These are phyloP conservation scores for Mamestra configurata DNA, from an alignment of 1,140 invertebrate genomes.

Conservation along the genomic window DNA sequence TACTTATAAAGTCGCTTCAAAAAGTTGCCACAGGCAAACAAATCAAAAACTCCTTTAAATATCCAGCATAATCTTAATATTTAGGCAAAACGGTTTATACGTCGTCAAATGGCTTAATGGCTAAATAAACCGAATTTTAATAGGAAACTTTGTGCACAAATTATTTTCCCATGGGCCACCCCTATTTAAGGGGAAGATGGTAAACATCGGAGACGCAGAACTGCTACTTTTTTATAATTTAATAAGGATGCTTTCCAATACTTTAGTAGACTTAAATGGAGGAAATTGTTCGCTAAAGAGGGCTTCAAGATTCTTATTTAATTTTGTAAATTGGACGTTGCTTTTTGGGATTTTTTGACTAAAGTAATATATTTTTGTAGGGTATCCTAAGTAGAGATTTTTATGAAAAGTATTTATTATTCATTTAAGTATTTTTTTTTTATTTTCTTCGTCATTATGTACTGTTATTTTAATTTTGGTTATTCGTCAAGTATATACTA, in stretches of 20 bases:
- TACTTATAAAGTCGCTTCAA: too few species aligned
- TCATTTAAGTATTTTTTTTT: too few species aligned
- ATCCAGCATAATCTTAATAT: conserved; percentile 60
- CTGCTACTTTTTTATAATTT: conserved; percentile 69
- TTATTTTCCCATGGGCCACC: conserved; percentile 70
- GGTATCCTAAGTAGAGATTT: background rate
- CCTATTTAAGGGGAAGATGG: conserved; percentile 54
- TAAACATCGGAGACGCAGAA: conserved; percentile 49
- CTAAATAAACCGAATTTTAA: conserved; percentile 76
- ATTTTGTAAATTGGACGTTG: conserved; percentile 23
- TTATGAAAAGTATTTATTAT: background rate
- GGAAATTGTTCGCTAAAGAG: conserved; percentile 69
- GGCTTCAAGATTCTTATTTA: conserved; percentile 36
- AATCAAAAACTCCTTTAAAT: conserved; percentile 67
- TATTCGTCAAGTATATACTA: too few species aligned
- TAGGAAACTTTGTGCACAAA: conserved; percentile 61
- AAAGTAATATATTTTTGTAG: background rate
- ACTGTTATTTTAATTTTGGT: too few species aligned
- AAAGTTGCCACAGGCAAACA: conserved; percentile 51
- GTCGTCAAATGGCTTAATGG: conserved; percentile 74
- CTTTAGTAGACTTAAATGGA: conserved; percentile 73
- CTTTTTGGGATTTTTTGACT: conserved; percentile 17
- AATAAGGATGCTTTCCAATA: conserved; percentile 75
- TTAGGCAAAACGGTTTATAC: conserved; percentile 67
- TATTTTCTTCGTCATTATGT: too few species aligned